A percentile compares a stretch with the other conserved stretches of the same genome.
phyloP scores from a whole-genome alignment of 2,888 invertebrate genomes.

The Diloba caeruleocephala region DNA sequence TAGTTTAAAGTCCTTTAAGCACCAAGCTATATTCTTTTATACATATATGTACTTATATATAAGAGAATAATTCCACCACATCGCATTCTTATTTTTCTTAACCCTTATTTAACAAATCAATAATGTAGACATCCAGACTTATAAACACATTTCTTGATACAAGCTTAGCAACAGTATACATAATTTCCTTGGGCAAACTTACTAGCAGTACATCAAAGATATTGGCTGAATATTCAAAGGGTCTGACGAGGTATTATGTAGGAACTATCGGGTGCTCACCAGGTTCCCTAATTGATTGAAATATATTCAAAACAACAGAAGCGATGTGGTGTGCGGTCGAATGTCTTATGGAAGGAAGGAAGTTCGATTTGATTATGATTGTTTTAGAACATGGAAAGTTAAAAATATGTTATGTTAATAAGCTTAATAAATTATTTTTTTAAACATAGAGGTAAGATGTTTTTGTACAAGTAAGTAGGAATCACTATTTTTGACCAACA shows the following conservation, averaged over 20 bases:
- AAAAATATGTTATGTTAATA: background rate
- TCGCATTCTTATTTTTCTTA: too few relatives aligned
- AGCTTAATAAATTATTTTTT: too few relatives aligned
- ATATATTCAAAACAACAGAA: slow-evolving; percentile 80
- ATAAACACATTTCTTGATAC: background rate
- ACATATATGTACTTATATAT: too few relatives aligned
- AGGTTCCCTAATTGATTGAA: slow-evolving; percentile 82
- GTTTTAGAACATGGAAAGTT: background rate
- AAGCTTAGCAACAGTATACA: slow-evolving; percentile 24
- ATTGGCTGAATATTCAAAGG: slow-evolving; percentile 81
- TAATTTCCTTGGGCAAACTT: slow-evolving; percentile 40
- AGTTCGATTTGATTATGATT: slow-evolving; percentile 30
- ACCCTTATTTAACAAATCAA: too few relatives aligned
- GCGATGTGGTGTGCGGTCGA: slow-evolving; percentile 59
- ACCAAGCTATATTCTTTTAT: too few relatives aligned
- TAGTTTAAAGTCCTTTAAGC: too few relatives aligned
- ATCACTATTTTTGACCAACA: too few relatives aligned
- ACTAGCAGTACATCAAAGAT: slow-evolving; percentile 76
- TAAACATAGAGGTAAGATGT: too few relatives aligned
- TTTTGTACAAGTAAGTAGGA: too few relatives aligned
- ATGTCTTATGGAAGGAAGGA: slow-evolving; percentile 62
- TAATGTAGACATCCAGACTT: too few relatives aligned
- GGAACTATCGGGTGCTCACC: slow-evolving; percentile 70
- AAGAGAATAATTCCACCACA: too few relatives aligned
- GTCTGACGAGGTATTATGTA: slow-evolving; percentile 73